phyloP scores from a whole-genome alignment of 2,113 vertebrate genomes.

The Rattus rattus region DNA sequence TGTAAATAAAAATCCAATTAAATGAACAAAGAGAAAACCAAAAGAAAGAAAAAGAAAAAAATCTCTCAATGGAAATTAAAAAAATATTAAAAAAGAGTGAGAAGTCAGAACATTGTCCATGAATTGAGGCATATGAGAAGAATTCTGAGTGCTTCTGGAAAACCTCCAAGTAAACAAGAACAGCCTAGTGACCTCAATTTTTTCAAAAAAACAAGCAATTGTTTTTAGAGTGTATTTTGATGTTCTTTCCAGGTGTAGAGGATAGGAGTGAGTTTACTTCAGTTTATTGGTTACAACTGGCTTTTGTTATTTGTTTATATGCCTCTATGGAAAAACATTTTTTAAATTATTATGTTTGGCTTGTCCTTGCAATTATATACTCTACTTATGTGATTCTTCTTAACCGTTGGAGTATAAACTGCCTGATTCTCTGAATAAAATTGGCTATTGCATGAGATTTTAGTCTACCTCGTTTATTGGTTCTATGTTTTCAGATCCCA shows the following conservation, averaged over 20 bases:
- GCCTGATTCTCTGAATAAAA: neutral
- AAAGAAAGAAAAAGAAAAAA: no score
- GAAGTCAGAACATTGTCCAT: neutral
- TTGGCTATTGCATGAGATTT: neutral
- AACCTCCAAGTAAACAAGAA: neutral
- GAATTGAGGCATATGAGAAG: neutral
- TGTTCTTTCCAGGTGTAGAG: neutral
- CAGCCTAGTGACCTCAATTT: neutral
- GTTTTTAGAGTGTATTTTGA: neutral
- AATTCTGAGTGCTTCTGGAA: neutral
- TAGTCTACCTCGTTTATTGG: neutral
- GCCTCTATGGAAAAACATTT: neutral
- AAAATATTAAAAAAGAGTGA: neutral
- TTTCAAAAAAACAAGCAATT: neutral
- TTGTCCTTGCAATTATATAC: neutral
- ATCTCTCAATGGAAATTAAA: no score
- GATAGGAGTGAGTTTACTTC: no score
- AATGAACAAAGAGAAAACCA: no score
- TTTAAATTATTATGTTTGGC: neutral
- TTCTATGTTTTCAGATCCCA: neutral
- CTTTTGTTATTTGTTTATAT: no score
- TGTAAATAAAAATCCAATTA: no score
- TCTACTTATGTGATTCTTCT: neutral
- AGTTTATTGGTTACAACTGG: no score
- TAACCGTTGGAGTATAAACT: neutral